Evolutionary conservation across 2,888 invertebrate genomes (phyloP).

Genomic region (Ceriagrion tenellum): DNA sequence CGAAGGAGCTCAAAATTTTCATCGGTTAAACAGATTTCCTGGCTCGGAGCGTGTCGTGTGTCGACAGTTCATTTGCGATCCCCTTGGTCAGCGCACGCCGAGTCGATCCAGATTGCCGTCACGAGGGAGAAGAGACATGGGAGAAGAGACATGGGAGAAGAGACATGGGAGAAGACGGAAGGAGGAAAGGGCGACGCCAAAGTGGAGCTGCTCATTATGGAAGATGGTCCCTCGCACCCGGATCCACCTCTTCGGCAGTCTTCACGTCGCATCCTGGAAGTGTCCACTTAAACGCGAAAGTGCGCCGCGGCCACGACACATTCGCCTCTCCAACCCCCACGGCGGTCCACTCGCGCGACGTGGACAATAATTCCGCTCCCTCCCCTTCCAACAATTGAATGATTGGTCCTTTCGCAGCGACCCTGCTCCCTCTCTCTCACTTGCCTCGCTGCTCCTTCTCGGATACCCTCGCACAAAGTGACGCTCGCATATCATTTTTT

Average conservation of each 20-base stretch:
- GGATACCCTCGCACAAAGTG: not conserved
- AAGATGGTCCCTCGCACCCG: not conserved
- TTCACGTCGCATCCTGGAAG: slow-evolving; percentile 33
- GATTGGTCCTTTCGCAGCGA: not conserved
- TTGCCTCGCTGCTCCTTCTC: too few relatives aligned
- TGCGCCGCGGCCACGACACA: not conserved
- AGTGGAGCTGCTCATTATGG: not conserved
- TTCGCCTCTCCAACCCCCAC: not conserved
- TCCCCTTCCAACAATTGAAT: not conserved
- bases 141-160: too few relatives aligned
- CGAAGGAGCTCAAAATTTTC: too few relatives aligned
- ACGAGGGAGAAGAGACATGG: too few relatives aligned
- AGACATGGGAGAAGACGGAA: too few relatives aligned
- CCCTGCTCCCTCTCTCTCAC: not conserved
- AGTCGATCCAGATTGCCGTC: too few relatives aligned
- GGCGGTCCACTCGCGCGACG: not conserved
- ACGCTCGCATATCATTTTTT: not conserved
- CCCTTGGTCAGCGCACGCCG: too few relatives aligned
- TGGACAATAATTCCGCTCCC: not conserved
- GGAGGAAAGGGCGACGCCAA: not conserved
- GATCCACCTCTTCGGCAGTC: slow-evolving; percentile 14
- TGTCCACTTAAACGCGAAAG: slow-evolving; percentile 16
- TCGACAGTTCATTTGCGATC: too few relatives aligned
- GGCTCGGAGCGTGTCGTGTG: too few relatives aligned
- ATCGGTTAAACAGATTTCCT: too few relatives aligned